Evolutionary conservation across 2,888 invertebrate genomes (phyloP).

Genomic region (Drosophila vallismaia): DNA sequence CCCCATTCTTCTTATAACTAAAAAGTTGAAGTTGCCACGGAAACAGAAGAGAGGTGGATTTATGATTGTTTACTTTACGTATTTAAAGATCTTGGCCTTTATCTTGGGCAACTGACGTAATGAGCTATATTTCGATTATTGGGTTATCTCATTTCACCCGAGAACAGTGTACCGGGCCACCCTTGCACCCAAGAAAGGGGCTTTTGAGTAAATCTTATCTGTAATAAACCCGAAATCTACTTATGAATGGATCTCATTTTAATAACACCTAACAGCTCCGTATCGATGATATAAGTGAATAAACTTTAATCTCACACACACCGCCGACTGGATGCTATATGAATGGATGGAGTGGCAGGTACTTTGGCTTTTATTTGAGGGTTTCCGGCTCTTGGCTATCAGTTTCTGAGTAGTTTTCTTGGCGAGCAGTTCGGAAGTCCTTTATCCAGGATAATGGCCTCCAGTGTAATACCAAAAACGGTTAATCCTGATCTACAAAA

Average conservation of each 20-base stretch:
- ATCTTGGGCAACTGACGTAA: background rate
- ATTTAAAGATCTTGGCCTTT: background rate
- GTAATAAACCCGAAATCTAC: background rate
- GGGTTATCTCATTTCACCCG: background rate
- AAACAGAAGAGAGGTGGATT: too few relatives aligned
- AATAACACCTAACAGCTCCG: background rate
- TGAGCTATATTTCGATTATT: background rate
- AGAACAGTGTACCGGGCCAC: background rate
- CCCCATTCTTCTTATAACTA: too few relatives aligned
- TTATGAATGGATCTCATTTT: background rate
- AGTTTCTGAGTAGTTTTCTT: conserved; percentile 27
- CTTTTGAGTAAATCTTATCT: background rate
- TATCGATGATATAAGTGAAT: conserved; percentile 1
- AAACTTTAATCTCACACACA: background rate
- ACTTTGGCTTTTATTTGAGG: conserved; percentile 18
- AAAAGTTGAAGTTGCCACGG: too few relatives aligned
- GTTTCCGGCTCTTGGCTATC: background rate
- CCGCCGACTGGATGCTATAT: background rate
- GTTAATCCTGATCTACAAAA: conserved; percentile 88
- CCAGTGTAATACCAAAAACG: conserved; percentile 62
- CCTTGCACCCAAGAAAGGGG: background rate
- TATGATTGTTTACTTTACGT: too few relatives aligned
- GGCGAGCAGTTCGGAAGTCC: conserved; percentile 1
- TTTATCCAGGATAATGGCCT: background rate
- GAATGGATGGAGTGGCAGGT: background rate